Base-by-base conservation (phyloP, 1,140 invertebrate species). In the Chionoecetes opilio region DNA sequence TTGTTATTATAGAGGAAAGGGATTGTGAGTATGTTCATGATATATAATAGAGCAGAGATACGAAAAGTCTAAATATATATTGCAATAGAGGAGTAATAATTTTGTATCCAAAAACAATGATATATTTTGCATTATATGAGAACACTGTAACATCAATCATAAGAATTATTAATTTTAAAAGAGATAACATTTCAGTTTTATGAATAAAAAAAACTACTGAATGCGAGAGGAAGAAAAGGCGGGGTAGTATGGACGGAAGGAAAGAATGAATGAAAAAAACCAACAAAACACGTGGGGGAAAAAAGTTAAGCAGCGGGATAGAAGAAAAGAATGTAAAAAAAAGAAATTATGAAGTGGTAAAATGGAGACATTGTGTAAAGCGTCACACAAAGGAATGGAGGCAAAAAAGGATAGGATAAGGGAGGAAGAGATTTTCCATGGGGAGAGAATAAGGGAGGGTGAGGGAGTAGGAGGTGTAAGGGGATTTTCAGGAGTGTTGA, bases 291-390 rank as follows among this genome's bases (percentile, higher is more conserved):
- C 5, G 5, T 8, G 14, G 14, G 41, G 14, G 14, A 46, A 46
- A 46, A 46, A 46, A 46, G 5, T 8, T 8, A 46, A 14, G 41
- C 14, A 21, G 2, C 1, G 21, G n/a, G n/a, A 0, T 5, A 21
- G 26, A 75, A 46, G 5, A 46, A 75, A 75, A 75, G n/a, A 75
- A 75, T 75, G 21, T 11, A 21, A 21, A 75, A n/a, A 75, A 75
- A 75, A 75, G 1, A 2, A 2, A 21, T 2, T 17, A 26, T 14
- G 14, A 46, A 46, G 5, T n/a, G 63, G 63, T 75, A 26, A n/a
- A 75, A 75, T n/a, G n/a, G 63, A 75, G 63, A 75, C 63, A n/a
- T 75, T 75, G n/a, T 75, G n/a, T n/a, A n/a, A 75, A 75, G 9
- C 21, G 1, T 3, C 63, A 8, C 63, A 75, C 63, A 75, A 75